A percentile compares a stretch with the other conserved stretches of the same genome.
phyloP scores from a whole-genome alignment of 1,140 invertebrate species.

The Drosophila miranda region DNA sequence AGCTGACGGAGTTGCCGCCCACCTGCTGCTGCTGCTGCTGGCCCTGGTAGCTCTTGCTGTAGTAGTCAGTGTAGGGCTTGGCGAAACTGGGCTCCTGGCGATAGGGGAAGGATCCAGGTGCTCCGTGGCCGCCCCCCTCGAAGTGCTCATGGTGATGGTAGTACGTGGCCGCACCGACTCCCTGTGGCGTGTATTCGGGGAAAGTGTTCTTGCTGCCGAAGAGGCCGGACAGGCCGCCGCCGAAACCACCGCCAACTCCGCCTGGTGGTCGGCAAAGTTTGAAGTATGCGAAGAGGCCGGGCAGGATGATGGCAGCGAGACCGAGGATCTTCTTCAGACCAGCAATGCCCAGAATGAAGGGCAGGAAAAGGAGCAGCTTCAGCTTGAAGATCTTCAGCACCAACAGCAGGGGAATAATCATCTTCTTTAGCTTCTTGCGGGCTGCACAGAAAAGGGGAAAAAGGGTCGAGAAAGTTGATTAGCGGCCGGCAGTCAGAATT shows the following conservation, averaged over 20 bases:
- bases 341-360: slow-evolving; percentile 90
- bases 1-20: slow-evolving; percentile 84
- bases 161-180: slow-evolving; percentile 84
- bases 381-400: slow-evolving; percentile 92
- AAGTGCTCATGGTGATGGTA: slow-evolving; percentile 83
- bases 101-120: slow-evolving; percentile 53
- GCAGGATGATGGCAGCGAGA: slow-evolving; percentile 89
- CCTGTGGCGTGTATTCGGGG: slow-evolving; percentile 86
- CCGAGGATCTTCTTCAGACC: slow-evolving; percentile 92
- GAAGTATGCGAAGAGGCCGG: slow-evolving; percentile 90
- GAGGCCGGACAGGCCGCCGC: slow-evolving; percentile 68
- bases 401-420: slow-evolving; percentile 91
- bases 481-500: neutral
- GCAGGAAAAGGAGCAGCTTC: slow-evolving; percentile 90
- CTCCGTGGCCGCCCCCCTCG: slow-evolving; percentile 56
- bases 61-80: slow-evolving; percentile 81
- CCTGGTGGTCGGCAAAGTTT: slow-evolving; percentile 87
- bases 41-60: slow-evolving; percentile 81
- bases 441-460: slow-evolving; percentile 83
- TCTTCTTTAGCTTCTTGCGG: slow-evolving; percentile 89
- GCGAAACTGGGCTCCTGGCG: slow-evolving; percentile 80
- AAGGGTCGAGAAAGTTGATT: neutral
- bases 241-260: slow-evolving; percentile 60
- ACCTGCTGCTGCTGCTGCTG: slow-evolving; percentile 54
- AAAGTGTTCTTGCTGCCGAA: slow-evolving; percentile 81